These are phyloP conservation scores for Automeris io DNA, from an alignment of 2,888 invertebrate species.

Conservation along the genomic window DNA sequence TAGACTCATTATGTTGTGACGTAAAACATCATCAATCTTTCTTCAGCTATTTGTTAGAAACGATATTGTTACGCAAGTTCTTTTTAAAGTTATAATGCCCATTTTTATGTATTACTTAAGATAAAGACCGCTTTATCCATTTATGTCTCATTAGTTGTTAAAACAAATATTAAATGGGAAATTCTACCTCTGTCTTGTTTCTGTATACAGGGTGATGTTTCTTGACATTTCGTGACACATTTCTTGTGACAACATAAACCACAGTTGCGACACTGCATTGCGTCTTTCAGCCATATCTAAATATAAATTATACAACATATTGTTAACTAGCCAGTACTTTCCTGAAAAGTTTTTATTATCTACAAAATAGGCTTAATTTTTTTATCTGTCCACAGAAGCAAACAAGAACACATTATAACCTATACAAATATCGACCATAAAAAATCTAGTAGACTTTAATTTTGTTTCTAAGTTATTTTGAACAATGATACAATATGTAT, in stretches of 20 bases:
- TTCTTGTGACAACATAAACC: constrained; percentile 97
- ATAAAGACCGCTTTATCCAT: neutral
- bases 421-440: no score
- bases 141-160: neutral
- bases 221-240: constrained; percentile 90
- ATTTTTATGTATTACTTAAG: neutral
- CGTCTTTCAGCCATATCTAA: constrained; percentile 93
- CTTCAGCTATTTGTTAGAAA: neutral
- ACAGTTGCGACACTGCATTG: constrained; percentile 93
- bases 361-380: no score
- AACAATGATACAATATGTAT: no score
- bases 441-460: no score
- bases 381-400: no score
- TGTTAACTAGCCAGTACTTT: no score
- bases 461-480: no score
- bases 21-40: constrained; percentile 3
- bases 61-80: neutral
- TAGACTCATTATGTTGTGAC: constrained; percentile 4
- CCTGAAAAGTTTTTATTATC: no score
- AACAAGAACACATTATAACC: no score
- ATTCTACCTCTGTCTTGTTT: constrained; percentile 53
- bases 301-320: no score
- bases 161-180: neutral
- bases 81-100: neutral
- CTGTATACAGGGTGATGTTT: constrained; percentile 62